phyloP scores from a whole-genome alignment of 2,113 vertebrate genomes.

The Pomatostomus ruficeps region DNA sequence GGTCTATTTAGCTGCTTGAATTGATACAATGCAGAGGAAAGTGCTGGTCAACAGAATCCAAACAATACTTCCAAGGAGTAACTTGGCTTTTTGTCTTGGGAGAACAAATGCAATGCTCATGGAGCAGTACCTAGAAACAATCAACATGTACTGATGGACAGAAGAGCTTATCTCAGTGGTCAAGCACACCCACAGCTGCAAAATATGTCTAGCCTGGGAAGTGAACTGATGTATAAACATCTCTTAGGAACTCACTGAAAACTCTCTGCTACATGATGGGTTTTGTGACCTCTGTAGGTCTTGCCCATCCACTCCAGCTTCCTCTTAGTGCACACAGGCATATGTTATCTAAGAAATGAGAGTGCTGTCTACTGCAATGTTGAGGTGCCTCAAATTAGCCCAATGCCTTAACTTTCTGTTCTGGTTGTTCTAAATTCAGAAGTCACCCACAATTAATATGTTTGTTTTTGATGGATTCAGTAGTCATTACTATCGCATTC shows the following conservation, averaged over 20 bases:
- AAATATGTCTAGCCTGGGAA: background rate
- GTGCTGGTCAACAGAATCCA: background rate
- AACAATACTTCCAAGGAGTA: background rate
- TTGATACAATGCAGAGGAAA: background rate
- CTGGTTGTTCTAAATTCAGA: background rate
- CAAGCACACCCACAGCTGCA: background rate
- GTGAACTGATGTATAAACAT: background rate
- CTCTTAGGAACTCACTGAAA: background rate
- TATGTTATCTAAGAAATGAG: background rate
- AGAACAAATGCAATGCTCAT: background rate
- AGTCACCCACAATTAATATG: background rate
- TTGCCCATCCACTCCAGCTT: background rate
- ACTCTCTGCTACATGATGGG: background rate
- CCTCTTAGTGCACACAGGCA: background rate
- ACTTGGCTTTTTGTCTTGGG: background rate
- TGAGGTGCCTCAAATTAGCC: background rate
- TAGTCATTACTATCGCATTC: background rate
- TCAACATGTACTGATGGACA: background rate
- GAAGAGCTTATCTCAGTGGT: background rate
- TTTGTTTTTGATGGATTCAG: constrained; percentile 35
- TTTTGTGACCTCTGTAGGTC: background rate
- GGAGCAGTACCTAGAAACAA: background rate
- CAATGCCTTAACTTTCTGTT: background rate
- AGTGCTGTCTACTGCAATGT: background rate
- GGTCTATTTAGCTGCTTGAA: background rate